These are phyloP conservation scores for Pseudorectes ferrugineus DNA, from an alignment of 2,113 vertebrate genomes.

Conservation along the genomic window DNA sequence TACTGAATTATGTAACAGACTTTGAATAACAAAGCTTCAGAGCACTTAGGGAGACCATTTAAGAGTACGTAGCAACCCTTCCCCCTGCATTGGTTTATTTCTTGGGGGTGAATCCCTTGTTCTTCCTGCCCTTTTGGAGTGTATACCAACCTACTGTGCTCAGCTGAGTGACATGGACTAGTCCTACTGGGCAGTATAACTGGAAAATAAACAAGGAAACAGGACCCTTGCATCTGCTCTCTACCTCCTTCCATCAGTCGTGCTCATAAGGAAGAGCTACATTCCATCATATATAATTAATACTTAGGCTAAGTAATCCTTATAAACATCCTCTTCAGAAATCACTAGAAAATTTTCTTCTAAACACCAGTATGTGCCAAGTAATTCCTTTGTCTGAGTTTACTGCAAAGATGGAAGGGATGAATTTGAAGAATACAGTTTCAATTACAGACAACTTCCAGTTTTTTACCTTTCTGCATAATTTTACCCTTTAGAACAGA, in stretches of 20 bases:
- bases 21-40: not conserved
- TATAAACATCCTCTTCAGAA: not conserved
- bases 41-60: not conserved
- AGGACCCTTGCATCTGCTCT: not conserved
- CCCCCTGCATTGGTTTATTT: not conserved
- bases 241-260: not conserved
- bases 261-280: not conserved
- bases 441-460: not conserved
- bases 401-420: not conserved
- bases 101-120: not conserved
- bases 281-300: not conserved
- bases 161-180: not conserved
- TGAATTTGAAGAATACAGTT: not conserved
- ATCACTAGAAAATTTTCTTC: not conserved
- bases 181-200: not conserved
- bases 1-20: slow-evolving; percentile 26
- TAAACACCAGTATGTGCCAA: not conserved
- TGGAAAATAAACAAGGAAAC: not conserved
- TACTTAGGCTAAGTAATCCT: not conserved
- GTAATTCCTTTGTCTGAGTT: not conserved
- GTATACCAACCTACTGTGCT: not conserved
- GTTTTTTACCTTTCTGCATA: not conserved
- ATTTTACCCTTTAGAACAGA: not conserved
- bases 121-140: not conserved
- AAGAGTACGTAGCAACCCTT: not conserved